phyloP scores from a whole-genome alignment of 2,797 vertebrate genomes.

The Xiphorhynchus erythropygius region DNA sequence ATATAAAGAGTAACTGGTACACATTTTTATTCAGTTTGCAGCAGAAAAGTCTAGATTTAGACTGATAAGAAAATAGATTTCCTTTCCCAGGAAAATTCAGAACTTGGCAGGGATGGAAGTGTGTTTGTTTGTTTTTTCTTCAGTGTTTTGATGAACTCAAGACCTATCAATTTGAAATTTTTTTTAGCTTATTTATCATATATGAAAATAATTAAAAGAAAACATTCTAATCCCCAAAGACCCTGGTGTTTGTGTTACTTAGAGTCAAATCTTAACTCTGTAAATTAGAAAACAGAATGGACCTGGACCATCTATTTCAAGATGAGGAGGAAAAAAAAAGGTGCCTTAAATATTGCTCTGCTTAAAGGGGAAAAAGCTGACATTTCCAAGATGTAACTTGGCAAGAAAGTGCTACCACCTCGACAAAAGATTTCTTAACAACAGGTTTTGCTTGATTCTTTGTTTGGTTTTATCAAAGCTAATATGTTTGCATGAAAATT shows the following conservation, averaged over 20 bases:
- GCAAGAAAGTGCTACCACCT: not conserved
- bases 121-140: slow-evolving; percentile 21
- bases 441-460: not conserved
- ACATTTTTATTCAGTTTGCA: not conserved
- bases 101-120: not conserved
- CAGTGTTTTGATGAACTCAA: slow-evolving; percentile 26
- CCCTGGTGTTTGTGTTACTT: not conserved
- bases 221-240: not conserved
- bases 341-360: not conserved
- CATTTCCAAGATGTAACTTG: not conserved
- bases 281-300: not conserved
- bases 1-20: not conserved
- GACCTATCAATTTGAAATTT: not conserved
- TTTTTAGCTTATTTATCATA: slow-evolving; percentile 13
- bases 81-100: slow-evolving; percentile 36
- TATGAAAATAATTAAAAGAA: slow-evolving; percentile 51
- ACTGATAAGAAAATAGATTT: not conserved
- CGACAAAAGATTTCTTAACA: not conserved
- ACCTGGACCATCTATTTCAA: not conserved
- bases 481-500: not conserved
- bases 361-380: not conserved
- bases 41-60: not conserved
- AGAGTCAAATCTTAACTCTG: not conserved
- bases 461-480: not conserved
- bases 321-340: fast-evolving